phyloP scores from a whole-genome alignment of 1,140 invertebrate species.

The Galleria mellonella region DNA sequence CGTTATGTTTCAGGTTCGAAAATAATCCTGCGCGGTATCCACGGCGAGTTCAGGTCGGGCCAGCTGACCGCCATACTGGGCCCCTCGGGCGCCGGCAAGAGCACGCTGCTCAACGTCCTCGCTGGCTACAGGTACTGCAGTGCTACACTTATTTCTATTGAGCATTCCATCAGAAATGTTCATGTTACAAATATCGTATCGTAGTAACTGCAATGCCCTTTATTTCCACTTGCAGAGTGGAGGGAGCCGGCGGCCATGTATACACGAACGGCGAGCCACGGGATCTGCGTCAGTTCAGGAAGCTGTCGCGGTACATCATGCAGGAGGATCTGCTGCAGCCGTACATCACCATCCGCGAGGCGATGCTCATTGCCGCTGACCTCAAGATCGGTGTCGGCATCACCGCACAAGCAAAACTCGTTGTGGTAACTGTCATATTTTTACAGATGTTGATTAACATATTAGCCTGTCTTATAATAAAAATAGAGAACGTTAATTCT shows the following conservation, averaged over 20 bases:
- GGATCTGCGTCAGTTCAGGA: conserved; percentile 85
- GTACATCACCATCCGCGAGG: conserved; percentile 88
- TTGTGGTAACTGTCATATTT: conserved; percentile 77
- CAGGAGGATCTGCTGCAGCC: conserved; percentile 93
- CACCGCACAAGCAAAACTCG: conserved; percentile 77
- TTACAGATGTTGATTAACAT: neutral
- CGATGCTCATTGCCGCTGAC: conserved; percentile 90
- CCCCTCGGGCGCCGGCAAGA: conserved; percentile 94
- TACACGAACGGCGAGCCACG: conserved; percentile 84
- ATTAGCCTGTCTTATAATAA: neutral
- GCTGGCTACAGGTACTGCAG: conserved; percentile 93
- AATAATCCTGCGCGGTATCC: conserved; percentile 81
- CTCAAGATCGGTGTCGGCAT: conserved; percentile 86
- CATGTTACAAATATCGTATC: no score
- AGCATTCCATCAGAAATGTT: neutral
- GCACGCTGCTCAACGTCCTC: conserved; percentile 88
- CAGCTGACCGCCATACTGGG: conserved; percentile 90
- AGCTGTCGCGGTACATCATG: conserved; percentile 95
- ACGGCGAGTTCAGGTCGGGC: conserved; percentile 83
- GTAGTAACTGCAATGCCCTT: no score
- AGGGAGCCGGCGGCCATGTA: conserved; percentile 77
- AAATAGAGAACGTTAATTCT: no score
- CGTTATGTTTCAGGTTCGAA: conserved; percentile 77
- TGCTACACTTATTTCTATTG: no score
- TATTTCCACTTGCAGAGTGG: conserved; percentile 58